Base-by-base conservation (phyloP, 2,888 invertebrate species). In the Carabus problematicus region DNA sequence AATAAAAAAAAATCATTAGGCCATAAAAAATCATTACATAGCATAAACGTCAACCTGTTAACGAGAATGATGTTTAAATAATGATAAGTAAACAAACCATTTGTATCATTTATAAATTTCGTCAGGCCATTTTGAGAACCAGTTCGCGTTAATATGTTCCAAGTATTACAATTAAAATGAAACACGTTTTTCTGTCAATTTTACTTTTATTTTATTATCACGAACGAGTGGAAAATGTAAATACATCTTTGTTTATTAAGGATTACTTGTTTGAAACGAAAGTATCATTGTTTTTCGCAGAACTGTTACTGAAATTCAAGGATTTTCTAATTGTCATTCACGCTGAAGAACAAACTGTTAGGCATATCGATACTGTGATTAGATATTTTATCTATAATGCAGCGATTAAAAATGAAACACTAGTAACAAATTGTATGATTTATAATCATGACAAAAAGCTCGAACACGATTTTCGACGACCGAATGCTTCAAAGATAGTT, bases 271-370 rank as follows among this genome's bases (percentile, higher is more conserved):
- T 40, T 18, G 60, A 68, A 29, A 42, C 62, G 54, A 39, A 62
- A 56, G 62, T 62, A 14, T 61, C 69, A 39, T 43, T 45, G 29
- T 43, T 62, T 11, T 56, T 69, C 41, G 12, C 61, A 8, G 43
- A 45, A 19, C 19, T 69, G 11, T 14, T 69, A 40, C 45, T 41
- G 8, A 69, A 56, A 62, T 69, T 55, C 12, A 42, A 47, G 14
- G 39, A 62, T 3, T 69, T 69, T 47, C 12, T 12, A 40, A 69
- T 69, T 11, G 47, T 69, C n/a, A 62, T 62, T 16, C 69, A 69
- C 40, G 40, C 47, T 8, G 62, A 54, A 55, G 56, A 43, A 9
- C 8, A 18, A 61, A 61, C 54, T 6, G 19, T 55, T 16, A 43
- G 56, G 16, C 45, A 69, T 39, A 56, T 69, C 11, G 62, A 40